Percentiles rank a stretch among this genome's conserved stretches.
phyloP scores from a whole-genome alignment of 2,888 invertebrate genomes.

The Agriopis marginaria region DNA sequence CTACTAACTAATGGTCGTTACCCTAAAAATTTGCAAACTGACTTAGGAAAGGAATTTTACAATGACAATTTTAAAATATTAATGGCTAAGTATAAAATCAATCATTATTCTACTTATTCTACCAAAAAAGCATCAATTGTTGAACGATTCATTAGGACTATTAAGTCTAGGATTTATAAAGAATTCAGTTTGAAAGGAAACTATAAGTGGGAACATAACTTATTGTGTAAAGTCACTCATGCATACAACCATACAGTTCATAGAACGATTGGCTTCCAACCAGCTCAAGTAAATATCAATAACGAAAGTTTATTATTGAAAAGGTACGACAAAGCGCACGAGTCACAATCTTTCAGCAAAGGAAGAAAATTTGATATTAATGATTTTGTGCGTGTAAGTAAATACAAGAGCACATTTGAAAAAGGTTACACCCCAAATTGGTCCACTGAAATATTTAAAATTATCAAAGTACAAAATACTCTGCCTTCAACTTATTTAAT shows the following conservation, averaged over 20 bases:
- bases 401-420: no score
- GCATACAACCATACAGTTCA: constrained; percentile 12
- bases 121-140: constrained; percentile 32
- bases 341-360: no score
- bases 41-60: constrained; percentile 11
- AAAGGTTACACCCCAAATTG: no score
- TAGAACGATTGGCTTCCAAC: background rate
- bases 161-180: constrained; percentile 8
- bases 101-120: constrained; percentile 22
- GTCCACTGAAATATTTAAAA: no score
- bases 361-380: no score
- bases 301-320: no score
- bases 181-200: background rate
- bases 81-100: background rate
- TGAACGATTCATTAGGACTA: constrained; percentile 33
- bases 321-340: no score
- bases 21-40: constrained; percentile 15
- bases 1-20: background rate
- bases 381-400: no score
- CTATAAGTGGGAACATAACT: background rate
- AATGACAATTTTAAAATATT: constrained; percentile 1
- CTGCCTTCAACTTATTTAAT: no score
- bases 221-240: background rate
- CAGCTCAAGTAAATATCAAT: constrained; percentile 12
- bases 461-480: no score